phyloP scores from a whole-genome alignment of 1,140 invertebrate genomes.

The Helicorthomorpha holstii region DNA sequence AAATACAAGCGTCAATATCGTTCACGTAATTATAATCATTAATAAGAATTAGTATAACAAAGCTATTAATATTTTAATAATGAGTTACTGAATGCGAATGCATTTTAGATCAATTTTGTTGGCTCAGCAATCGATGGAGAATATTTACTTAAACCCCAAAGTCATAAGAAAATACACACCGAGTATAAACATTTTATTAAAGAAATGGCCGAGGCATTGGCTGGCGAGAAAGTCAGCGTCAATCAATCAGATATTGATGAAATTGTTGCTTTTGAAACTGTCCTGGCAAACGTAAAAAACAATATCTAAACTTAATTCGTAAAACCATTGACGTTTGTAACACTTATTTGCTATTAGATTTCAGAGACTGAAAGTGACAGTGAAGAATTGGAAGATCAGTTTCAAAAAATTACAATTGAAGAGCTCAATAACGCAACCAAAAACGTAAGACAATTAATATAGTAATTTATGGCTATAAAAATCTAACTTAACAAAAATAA shows the following conservation, averaged over 20 bases:
- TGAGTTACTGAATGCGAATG: too few relatives aligned
- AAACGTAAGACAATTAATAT: not conserved
- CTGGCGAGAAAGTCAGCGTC: too few relatives aligned
- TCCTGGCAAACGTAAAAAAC: not conserved
- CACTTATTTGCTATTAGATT: not conserved
- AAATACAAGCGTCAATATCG: not conserved
- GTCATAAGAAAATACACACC: too few relatives aligned
- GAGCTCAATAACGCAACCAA: not conserved
- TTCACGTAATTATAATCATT: not conserved
- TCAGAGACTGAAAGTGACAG: not conserved
- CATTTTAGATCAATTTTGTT: not conserved
- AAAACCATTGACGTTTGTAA: not conserved
- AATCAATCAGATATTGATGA: not conserved
- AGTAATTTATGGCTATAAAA: not conserved
- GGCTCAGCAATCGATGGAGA: not conserved
- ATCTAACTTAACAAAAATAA: not conserved
- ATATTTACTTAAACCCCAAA: too few relatives aligned
- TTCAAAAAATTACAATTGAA: not conserved
- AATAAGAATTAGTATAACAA: too few relatives aligned
- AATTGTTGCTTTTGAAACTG: not conserved
- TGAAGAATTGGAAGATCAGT: not conserved
- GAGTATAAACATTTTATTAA: too few relatives aligned
- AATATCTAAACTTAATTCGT: not conserved
- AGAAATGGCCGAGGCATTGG: too few relatives aligned
- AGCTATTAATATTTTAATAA: too few relatives aligned